phyloP scores from a whole-genome alignment of 1,140 invertebrate species.

The Cecropterus lyciades region DNA sequence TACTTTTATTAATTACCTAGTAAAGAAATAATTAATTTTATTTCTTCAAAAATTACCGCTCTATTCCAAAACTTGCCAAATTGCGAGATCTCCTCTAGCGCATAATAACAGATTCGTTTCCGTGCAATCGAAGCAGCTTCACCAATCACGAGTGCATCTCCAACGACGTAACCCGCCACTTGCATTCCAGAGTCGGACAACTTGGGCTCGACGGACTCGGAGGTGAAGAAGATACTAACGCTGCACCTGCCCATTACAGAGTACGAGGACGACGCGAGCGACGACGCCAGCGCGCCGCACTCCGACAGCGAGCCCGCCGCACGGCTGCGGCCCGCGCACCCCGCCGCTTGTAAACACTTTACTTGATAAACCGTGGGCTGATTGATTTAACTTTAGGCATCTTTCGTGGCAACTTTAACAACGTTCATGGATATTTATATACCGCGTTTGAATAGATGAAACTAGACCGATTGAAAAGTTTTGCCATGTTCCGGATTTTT shows the following conservation, averaged over 20 bases:
- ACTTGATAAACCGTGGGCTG: not conserved
- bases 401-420: too few relatives aligned
- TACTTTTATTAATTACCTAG: too few relatives aligned
- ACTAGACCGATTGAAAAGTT: too few relatives aligned
- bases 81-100: too few relatives aligned
- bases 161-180: constrained; percentile 22
- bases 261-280: constrained; percentile 92
- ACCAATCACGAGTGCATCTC: constrained; percentile 18
- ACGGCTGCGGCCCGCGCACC: constrained; percentile 72
- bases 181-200: constrained; percentile 92
- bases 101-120: constrained; percentile 30
- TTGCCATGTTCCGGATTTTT: too few relatives aligned
- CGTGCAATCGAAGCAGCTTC: constrained; percentile 43
- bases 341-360: constrained; percentile 82
- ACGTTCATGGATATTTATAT: too few relatives aligned
- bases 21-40: too few relatives aligned
- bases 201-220: constrained; percentile 93
- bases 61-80: too few relatives aligned
- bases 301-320: constrained; percentile 88
- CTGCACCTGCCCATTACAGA: constrained; percentile 95
- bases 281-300: constrained; percentile 89
- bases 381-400: not conserved
- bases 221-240: constrained; percentile 94
- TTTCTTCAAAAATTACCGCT: too few relatives aligned
- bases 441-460: too few relatives aligned